phyloP scores from a whole-genome alignment of 1,140 invertebrate species.

The Heliconius eleuchia region DNA sequence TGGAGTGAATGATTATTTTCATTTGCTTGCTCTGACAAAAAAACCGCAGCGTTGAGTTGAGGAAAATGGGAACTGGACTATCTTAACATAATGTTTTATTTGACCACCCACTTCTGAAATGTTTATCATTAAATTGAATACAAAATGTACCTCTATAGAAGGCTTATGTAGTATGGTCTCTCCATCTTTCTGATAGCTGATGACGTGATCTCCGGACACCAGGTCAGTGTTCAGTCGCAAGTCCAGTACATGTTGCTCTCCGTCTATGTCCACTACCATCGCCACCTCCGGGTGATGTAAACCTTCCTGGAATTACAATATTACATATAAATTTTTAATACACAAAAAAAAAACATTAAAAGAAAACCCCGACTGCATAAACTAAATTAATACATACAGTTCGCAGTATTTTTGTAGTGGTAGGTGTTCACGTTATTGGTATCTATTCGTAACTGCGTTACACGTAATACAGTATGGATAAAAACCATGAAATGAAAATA shows the following conservation, averaged over 20 bases:
- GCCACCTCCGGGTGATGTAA: conserved; percentile 86
- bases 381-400: no score
- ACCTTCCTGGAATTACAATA: conserved; percentile 82
- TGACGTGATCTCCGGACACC: conserved; percentile 87
- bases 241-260: conserved; percentile 86
- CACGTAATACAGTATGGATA: no score
- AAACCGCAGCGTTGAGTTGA: no score
- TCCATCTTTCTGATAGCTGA: conserved; percentile 87
- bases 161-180: conserved; percentile 84
- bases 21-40: no score
- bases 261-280: conserved; percentile 85
- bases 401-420: no score
- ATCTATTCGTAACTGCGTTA: no score
- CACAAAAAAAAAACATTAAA: not conserved
- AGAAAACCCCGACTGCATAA: no score
- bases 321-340: not conserved
- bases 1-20: no score
- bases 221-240: conserved; percentile 89
- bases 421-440: no score
- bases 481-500: no score
- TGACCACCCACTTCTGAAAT: not conserved
- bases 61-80: no score
- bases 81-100: no score
- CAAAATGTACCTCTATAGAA: conserved; percentile 82
- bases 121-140: not conserved